Base-by-base conservation (phyloP, 92 coral and sea anemone species). In the Montipora capitata region DNA sequence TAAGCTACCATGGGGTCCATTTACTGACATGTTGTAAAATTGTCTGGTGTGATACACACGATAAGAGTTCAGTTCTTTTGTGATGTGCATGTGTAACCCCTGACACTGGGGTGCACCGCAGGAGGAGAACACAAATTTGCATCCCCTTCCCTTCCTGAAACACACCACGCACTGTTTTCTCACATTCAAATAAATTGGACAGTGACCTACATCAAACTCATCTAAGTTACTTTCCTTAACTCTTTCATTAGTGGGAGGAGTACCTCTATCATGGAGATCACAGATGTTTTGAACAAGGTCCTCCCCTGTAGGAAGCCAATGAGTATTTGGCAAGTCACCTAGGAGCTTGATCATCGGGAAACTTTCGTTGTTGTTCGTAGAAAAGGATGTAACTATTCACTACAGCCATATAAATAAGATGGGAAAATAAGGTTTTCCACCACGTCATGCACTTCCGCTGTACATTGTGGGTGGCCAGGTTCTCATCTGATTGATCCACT, bases 401-500 rank as follows among this genome's bases (percentile, higher is more conserved):
- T 7, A 54, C 61, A 7, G 61, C 61, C 12, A 54, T 12, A 11
- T 54, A 10, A 54, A 54, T 12, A 54, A 54, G 61, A 13, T 54
- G 61, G 14, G 10, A 54, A 54, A 54, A 54, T 54, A 54, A 54
- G 13, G 61, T 54, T 54, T 54, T 54, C 61, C 61, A 54, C 61
- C 61, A 54, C 61, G 12, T 7, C 61, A 54, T 54, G 14, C 61
- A 54, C 14, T 5, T 54, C 12, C 16, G 61, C 61, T 7, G 61
- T 7, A 54, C 9, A 77, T 45, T 61, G 49, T 76, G 49, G 11
- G 57, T 65, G 35, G 82, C 81, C 38, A 91, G n/a, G 10, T 67
- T 78, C 56, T 91, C 89, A 63, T 91, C 94, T n/a, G 86, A 91
- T 41, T 86, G 56, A 52, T 91, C 89, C 4, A 54, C 61, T 7